Evolutionary conservation across 2,888 invertebrate genomes (phyloP), one percentile per base, ranked within the genome.

Genomic region (Busseola fusca): DNA sequence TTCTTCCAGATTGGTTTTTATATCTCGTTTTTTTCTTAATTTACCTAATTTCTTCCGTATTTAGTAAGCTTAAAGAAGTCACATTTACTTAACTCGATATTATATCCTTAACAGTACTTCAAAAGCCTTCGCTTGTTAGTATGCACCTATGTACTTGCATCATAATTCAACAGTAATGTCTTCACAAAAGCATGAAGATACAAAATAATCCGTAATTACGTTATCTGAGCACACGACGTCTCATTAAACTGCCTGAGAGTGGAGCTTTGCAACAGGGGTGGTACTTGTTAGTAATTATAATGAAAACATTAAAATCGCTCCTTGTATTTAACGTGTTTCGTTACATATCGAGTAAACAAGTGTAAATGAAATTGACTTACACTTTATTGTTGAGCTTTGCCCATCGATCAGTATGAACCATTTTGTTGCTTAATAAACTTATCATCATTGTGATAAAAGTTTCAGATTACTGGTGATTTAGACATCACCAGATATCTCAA

Each of bases 131-230:
- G 16, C n/a, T 40, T 42, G 60, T 73, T 59, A 60, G 14, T 40
- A 74, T 67, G 67, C 60, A 42, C n/a, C 14, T 27, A 14, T 74
- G 27, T 50, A 62, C 42, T 21, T 62, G 3, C 34, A 37, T 3
- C 60, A 76, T 48, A 30, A 79, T 63, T 76, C 79, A 57, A 40
- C 57, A 59, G n/a, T 57, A 68, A 74, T 57, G 66, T 54, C 63
- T 63, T 48, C 40, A 34, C 64, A 45, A 45, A 58, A 64, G 62
- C 50, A 37, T 34, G 27, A 54, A 74, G 77, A 67, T 45, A 72
- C 76, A 81, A 79, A 79, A 81, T 81, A 79, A 76, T 79, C 58
- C 68, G 82, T 79, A 81, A 82, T 81, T 64, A 81, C 62, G 73
- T 79, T 81, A 79, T 76, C 81, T 65, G 27, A 69, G 63, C 56